Base-by-base conservation (phyloP, 2,888 invertebrate species). In the Melinopterus prodromus region DNA sequence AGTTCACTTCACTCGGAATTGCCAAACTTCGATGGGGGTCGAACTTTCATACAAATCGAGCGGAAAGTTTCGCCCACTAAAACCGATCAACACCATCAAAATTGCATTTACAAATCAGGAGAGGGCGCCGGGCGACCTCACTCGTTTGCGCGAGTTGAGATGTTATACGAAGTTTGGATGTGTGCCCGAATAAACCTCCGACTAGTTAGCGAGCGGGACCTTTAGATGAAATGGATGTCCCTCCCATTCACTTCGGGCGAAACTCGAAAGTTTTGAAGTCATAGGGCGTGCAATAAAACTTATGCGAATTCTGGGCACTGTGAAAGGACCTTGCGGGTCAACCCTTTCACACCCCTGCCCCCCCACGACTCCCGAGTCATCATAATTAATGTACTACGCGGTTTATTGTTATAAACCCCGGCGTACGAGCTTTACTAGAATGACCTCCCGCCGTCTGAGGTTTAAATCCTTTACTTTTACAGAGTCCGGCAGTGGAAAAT, bases 61-160 rank as follows among this genome's bases (percentile, higher is more conserved):
- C 74, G 74, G 74, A 74, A 74, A 74, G 14, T 74, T 74, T 74
- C 5, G 53, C 53, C 70, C 75, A 16, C 74, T 70, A 79, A 79
- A 79, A 75, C 80, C 80, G 80, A 80, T 80, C 80, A 77, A 77
- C 80, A 80, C 80, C 76, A 80, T 80, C 77, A 80, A 80, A 71
- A 80, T 77, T 80, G 80, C 80, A 77, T 80, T 80, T 77, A 80
- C 80, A 80, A 80, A 77, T 80, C 80, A 77, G 72, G 77, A 37
- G n/a, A 37, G n/a, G 35, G 71, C n/a, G 77, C 70, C 1, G 71
- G 69, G 14, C 69, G 71, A 26, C 26, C 26, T 26, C 53, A 9
- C 53, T 53, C 53, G 53, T 53, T 53, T 53, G 2, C 53, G 1
- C 53, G 53, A 53, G 53, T 53, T 53, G 53, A 53, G 53, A 53